A percentile compares a stretch with the other conserved stretches of the same genome.
phyloP scores from a whole-genome alignment of 1,140 invertebrate genomes.

The Coelopa frigida region DNA sequence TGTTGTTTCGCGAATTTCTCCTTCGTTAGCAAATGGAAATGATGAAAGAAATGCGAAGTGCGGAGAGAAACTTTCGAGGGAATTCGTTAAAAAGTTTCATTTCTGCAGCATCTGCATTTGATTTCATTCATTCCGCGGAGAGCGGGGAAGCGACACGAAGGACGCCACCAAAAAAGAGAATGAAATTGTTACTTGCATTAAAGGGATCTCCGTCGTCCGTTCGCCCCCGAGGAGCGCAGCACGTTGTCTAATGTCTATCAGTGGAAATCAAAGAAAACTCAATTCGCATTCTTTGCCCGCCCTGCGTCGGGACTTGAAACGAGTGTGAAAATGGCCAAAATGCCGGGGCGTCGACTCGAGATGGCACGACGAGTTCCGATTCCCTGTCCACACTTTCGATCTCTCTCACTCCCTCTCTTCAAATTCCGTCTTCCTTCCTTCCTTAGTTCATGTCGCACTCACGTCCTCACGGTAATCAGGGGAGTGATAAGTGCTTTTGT shows the following conservation, averaged over 20 bases:
- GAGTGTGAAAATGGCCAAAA: too few relatives aligned
- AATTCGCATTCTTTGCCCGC: background rate
- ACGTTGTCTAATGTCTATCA: slow-evolving; percentile 4
- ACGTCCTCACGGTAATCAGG: background rate
- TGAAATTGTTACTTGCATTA: too few relatives aligned
- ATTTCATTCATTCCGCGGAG: background rate
- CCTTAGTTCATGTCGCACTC: background rate
- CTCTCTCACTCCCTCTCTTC: too few relatives aligned
- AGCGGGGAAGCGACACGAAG: too few relatives aligned
- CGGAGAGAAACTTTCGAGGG: background rate
- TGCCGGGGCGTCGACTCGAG: too few relatives aligned
- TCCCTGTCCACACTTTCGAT: too few relatives aligned
- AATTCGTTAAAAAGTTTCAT: slow-evolving; percentile 1
- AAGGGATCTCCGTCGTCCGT: too few relatives aligned
- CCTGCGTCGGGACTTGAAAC: background rate
- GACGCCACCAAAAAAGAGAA: too few relatives aligned
- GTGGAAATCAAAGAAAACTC: background rate
- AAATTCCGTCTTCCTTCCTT: too few relatives aligned
- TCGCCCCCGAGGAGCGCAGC: background rate
- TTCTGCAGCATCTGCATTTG: slow-evolving; percentile 10
- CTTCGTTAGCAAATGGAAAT: background rate
- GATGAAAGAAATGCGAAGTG: background rate
- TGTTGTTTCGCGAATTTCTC: background rate
- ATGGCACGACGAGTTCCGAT: too few relatives aligned
- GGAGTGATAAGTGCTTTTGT: slow-evolving; percentile 13